phyloP scores from a whole-genome alignment of 2,888 invertebrate genomes.

The Mythimna pallens region DNA sequence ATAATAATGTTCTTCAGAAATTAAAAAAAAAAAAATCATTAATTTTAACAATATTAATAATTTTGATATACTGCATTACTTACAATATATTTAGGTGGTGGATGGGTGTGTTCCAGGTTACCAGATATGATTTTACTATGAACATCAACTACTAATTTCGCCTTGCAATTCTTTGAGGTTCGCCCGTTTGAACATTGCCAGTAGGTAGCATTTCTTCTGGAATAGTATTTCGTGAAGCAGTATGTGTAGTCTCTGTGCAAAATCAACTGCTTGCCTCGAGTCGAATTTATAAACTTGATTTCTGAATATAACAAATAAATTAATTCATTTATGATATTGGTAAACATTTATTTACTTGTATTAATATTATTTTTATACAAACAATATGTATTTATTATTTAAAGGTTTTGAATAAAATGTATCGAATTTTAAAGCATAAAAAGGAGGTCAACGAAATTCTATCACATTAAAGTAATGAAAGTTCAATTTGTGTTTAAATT shows the following conservation, averaged over 20 bases:
- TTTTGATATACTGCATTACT: background rate
- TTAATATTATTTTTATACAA: background rate
- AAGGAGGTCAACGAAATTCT: background rate
- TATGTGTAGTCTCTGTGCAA: slow-evolving; percentile 16
- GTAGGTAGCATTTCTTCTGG: background rate
- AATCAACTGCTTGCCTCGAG: slow-evolving; percentile 16
- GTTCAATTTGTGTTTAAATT: background rate
- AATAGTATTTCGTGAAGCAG: background rate
- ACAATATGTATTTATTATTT: too few relatives aligned
- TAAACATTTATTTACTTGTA: background rate
- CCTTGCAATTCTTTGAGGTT: slow-evolving; percentile 13
- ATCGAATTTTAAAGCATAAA: background rate
- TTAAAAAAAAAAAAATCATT: too few relatives aligned
- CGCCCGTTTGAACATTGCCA: slow-evolving; percentile 2
- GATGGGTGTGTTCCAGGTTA: slow-evolving; percentile 6
- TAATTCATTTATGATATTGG: background rate
- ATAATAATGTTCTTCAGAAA: too few relatives aligned
- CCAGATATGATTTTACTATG: background rate
- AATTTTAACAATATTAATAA: too few relatives aligned
- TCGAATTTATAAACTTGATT: slow-evolving; percentile 9
- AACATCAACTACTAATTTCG: slow-evolving; percentile 11
- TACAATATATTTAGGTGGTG: slow-evolving; percentile 7
- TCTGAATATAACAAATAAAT: slow-evolving; percentile 4
- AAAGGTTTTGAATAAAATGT: background rate
- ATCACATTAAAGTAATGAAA: background rate